Conservation (phyloP, 1,140 invertebrate species). For the Anadara kagoshimensis region DNA sequence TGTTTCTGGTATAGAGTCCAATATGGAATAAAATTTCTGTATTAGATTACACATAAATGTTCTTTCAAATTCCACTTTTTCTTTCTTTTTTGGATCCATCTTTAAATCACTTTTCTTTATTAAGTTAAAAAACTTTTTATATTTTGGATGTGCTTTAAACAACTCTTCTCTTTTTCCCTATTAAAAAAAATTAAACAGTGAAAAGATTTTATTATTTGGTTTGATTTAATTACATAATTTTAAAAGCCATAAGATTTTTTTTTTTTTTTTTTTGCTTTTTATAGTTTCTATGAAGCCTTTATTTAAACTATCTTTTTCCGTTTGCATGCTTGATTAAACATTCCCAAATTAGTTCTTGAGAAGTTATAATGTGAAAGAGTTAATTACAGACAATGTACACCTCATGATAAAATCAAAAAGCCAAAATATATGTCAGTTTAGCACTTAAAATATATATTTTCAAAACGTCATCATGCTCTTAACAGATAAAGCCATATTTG, state of each 20-base stretch:
- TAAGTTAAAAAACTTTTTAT: slow-evolving; percentile 93
- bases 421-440: too few species aligned
- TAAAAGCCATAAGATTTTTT: too few species aligned
- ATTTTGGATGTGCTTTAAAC: slow-evolving; percentile 89
- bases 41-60: slow-evolving; percentile 92
- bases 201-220: neutral
- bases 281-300: neutral
- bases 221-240: neutral
- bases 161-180: slow-evolving; percentile 78
- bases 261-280: neutral
- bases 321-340: neutral
- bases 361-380: too few species aligned
- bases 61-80: slow-evolving; percentile 89
- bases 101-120: slow-evolving; percentile 89
- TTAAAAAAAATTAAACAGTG: slow-evolving; percentile 2
- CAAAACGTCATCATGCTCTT: too few species aligned
- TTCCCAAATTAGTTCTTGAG: too few species aligned
- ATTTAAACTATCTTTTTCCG: neutral
- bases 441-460: too few species aligned
- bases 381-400: too few species aligned
- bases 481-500: too few species aligned
- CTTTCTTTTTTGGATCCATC: slow-evolving; percentile 80
- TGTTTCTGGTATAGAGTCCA: slow-evolving; percentile 84
- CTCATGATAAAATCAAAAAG: too few species aligned
- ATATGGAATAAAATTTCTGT: slow-evolving; percentile 89